phyloP scores from a whole-genome alignment of 2,113 vertebrate genomes.

The Prunella himalayana region DNA sequence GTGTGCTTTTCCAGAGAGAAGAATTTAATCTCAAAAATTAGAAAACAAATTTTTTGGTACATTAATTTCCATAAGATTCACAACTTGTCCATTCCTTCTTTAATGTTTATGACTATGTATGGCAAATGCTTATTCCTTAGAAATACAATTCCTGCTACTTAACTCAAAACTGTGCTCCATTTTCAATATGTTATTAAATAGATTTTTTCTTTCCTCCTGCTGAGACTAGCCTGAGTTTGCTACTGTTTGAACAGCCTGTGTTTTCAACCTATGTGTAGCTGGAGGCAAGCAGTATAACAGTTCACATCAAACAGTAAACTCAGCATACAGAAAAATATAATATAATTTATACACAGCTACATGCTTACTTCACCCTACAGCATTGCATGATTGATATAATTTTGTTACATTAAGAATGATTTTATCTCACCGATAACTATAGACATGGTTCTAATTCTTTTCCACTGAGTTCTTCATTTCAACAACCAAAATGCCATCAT shows the following conservation, averaged over 20 bases:
- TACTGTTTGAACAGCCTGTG: not conserved
- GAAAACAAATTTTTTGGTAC: not conserved
- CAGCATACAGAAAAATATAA: not conserved
- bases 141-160: not conserved
- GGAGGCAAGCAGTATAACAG: not conserved
- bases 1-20: not conserved
- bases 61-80: not conserved
- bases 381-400: not conserved
- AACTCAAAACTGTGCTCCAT: not conserved
- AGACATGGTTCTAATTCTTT: slow-evolving; percentile 8
- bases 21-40: not conserved
- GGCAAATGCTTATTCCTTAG: not conserved
- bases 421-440: not conserved
- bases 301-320: slow-evolving; percentile 29
- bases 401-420: not conserved
- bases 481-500: slow-evolving; percentile 83
- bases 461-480: slow-evolving; percentile 65
- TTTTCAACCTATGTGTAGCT: not conserved
- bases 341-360: too few relatives aligned
- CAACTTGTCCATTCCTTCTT: not conserved
- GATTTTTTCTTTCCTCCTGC: not conserved
- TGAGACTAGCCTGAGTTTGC: not conserved
- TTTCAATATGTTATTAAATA: not conserved
- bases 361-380: not conserved
- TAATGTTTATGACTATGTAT: not conserved